Base-by-base conservation (phyloP, 2,888 invertebrate genomes). In the Coelogynopora nodosa region DNA sequence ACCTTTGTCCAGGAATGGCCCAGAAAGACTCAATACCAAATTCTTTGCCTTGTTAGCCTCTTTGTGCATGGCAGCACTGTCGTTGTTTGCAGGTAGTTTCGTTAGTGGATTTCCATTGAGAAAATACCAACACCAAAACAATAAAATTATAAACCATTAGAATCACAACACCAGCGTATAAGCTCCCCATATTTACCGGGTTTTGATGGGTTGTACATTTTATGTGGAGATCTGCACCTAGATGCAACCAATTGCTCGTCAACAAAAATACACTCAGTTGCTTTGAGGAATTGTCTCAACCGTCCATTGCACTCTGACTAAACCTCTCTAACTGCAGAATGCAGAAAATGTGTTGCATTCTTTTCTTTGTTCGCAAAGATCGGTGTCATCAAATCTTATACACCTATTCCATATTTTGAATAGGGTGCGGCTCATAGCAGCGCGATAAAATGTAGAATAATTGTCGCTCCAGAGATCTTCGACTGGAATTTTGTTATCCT, bases 161-260 rank as follows among this genome's bases (percentile, higher is more conserved):
- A 74, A 26, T 82, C 83, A 28, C 30, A 82, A 82, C 30, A 30
- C 83, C 83, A 82, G n/a, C 83, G 28, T 10, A 82, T 23, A 26
- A 82, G n/a, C 27, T 82, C 83, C n/a, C 83, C 83, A 31, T 31
- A 82, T 31, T 82, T 26, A 31, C 83, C 83, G 18, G 83, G 83
- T 28, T 82, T 82, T 26, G 83, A 30, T 82, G 83, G 83, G 13
- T 82, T 82, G 29, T 82, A 82, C 2, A 31, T 82, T 30, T 29
- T 10, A 28, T 82, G 83, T n/a, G 83, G 83, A 10, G 31, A 82
- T 10, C 83, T 10, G 5, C 83, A 82, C 27, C 31, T 82, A 2
- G 83, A 82, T 82, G 30, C 10, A 10, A 82, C 31, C 29, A 82
- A 82, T 31, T 82, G 83, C 27, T 82, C 83, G 23, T 82, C 83